A percentile compares a stretch with the other conserved stretches of the same genome.
Conservation (phyloP, 2,113 vertebrate species). For the Furnarius figulus region DNA sequence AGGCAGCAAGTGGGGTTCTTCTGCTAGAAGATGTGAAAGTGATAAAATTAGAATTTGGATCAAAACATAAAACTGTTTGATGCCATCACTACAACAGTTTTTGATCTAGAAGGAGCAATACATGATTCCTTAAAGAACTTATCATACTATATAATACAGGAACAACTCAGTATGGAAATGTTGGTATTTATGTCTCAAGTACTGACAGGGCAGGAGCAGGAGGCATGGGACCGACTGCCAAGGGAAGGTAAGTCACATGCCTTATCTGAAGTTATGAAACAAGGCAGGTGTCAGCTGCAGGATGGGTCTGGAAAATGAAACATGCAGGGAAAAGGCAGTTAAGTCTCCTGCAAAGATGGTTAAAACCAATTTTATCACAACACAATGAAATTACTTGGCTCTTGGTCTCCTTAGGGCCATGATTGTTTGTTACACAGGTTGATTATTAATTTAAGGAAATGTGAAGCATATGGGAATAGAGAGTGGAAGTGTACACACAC, state of each 20-base stretch:
- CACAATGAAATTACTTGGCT: background rate
- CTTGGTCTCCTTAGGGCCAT: fast-evolving
- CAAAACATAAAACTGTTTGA: background rate
- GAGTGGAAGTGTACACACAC: background rate
- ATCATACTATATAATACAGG: background rate
- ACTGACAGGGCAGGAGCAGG: background rate
- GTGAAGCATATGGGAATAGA: background rate
- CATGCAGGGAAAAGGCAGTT: background rate
- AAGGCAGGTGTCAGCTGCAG: background rate
- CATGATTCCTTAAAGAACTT: background rate
- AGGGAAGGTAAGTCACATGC: background rate
- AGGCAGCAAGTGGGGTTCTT: background rate
- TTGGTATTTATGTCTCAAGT: background rate
- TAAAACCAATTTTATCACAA: background rate
- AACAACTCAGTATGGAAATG: background rate
- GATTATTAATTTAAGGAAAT: background rate
- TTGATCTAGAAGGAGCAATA: background rate
- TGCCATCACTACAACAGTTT: background rate
- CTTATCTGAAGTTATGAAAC: background rate
- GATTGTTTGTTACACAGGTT: background rate
- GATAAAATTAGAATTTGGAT: background rate
- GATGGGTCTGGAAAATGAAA: background rate
- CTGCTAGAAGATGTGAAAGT: background rate
- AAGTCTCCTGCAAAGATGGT: background rate
- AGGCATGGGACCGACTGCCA: background rate